phyloP scores from a whole-genome alignment of 2,888 invertebrate species.

The Drosophila flavopinicola region DNA sequence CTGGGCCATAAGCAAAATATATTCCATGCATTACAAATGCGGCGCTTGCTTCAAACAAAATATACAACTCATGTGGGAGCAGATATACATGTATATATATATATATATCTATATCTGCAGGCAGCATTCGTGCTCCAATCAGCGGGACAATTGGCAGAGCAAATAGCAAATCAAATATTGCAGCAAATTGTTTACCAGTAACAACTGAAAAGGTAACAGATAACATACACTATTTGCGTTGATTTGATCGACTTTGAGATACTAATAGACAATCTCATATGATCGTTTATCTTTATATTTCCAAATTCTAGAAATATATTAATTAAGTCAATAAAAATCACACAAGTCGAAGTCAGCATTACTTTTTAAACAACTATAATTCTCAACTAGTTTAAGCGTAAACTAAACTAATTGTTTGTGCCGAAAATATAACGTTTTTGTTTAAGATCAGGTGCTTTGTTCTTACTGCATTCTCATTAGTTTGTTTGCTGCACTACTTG shows the following conservation, averaged over 20 bases:
- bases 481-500: too few species aligned
- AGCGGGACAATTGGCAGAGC: slow-evolving; percentile 55
- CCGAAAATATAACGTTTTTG: too few species aligned
- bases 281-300: too few species aligned
- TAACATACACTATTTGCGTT: neutral
- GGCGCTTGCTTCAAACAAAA: slow-evolving; percentile 4
- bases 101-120: slow-evolving; percentile 3
- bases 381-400: neutral
- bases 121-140: slow-evolving; percentile 52
- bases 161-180: slow-evolving; percentile 72
- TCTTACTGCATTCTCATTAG: too few species aligned
- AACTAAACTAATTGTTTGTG: neutral
- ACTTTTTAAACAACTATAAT: neutral
- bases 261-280: slow-evolving; percentile 2
- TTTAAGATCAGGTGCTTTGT: too few species aligned
- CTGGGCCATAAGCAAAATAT: slow-evolving; percentile 57
- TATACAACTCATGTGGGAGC: slow-evolving; percentile 8
- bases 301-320: too few species aligned
- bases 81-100: slow-evolving; percentile 8
- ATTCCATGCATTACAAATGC: slow-evolving; percentile 73
- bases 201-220: slow-evolving; percentile 18
- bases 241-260: slow-evolving; percentile 3
- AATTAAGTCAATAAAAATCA: too few species aligned
- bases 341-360: too few species aligned
- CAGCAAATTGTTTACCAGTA: slow-evolving; percentile 54